These are phyloP conservation scores for Apaloderma vittatum DNA, from an alignment of 2,113 vertebrate genomes.

Conservation along the genomic window DNA sequence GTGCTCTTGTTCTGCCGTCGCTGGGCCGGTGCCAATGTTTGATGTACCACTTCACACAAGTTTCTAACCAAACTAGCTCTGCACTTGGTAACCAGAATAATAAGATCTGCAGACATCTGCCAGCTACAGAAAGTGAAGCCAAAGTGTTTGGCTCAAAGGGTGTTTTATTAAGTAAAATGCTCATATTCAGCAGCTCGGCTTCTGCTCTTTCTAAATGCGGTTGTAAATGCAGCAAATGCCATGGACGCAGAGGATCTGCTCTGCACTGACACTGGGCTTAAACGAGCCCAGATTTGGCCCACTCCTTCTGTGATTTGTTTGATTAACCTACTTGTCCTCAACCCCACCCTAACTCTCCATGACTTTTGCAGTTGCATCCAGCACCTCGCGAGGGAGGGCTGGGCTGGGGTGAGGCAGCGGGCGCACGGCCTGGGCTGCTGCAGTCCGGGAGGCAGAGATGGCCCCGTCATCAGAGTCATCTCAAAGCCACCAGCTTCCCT, in stretches of 20 bases:
- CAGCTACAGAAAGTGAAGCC: slow-evolving; percentile 37
- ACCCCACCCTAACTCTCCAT: not conserved
- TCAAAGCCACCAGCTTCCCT: not conserved
- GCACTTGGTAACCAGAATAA: slow-evolving; percentile 62
- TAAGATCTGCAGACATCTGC: slow-evolving; percentile 53
- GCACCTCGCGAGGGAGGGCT: not conserved
- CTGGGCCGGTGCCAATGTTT: slow-evolving; percentile 76
- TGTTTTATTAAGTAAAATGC: not conserved
- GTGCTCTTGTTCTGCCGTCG: not conserved
- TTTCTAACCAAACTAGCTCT: slow-evolving; percentile 70
- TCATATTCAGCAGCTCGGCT: not conserved
- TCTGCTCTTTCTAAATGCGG: not conserved
- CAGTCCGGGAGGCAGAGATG: fast-evolving
- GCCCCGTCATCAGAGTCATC: fast-evolving
- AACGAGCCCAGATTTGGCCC: not conserved
- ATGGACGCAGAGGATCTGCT: not conserved
- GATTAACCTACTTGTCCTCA: not conserved
- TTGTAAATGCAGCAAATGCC: not conserved
- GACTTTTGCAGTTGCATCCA: not conserved
- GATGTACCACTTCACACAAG: slow-evolving; percentile 76
- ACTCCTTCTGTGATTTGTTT: not conserved
- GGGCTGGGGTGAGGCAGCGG: not conserved
- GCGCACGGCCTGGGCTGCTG: not conserved
- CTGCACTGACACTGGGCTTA: fast-evolving
- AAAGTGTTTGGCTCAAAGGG: not conserved